Evolutionary conservation across 2,888 invertebrate species (phyloP), one percentile per base, ranked within the genome.

Genomic region (Chouioia cunea): DNA sequence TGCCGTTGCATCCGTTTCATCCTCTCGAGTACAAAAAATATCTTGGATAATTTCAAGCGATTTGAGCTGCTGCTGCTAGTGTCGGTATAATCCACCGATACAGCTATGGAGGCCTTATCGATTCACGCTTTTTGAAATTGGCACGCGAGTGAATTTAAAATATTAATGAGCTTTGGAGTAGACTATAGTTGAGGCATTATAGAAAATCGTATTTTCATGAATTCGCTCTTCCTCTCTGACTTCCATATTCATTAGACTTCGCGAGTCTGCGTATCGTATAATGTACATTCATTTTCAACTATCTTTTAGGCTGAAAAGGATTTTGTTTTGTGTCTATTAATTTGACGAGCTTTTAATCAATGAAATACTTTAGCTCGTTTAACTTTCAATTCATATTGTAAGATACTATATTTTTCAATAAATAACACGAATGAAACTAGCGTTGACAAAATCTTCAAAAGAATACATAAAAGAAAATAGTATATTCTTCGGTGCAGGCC

Each of bases 141-240:
- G 14, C 2, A n/a, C 27, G 46, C 54, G 56, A n/a, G n/a, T n/a
- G n/a, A 18, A 63, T 69, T 69, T 57, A 20, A 63, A 63, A 69
- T 69, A 63, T 69, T 44, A 63, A 63, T 52, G 63, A 20, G 52
- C 65, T 43, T 36, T 36, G 44, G 36, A 48, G 57, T 58, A 57
- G 44, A 16, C 64, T 14, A 14, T 16, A 16, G 20, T 15, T 18
- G 18, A 18, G 23, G 23, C 48, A 57, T 66, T 52, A 59, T 43
- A 27, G 60, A 67, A 54, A 59, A 60, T 67, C 60, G 60, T 60
- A 58, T 59, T 54, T 67, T 60, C 23, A 36, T 36, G 27, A 27
- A 27, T n/a, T n/a, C n/a, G 6, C 27, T 6, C 27, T 36, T 12
- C 6, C 36, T 36, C 52, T 43, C n/a, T 6, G 58, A 23, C 52